A percentile compares a stretch with the other conserved stretches of the same genome.
These are phyloP conservation scores for Aptenodytes forsteri DNA, from an alignment of 2,113 vertebrate genomes.

Conservation along the genomic window DNA sequence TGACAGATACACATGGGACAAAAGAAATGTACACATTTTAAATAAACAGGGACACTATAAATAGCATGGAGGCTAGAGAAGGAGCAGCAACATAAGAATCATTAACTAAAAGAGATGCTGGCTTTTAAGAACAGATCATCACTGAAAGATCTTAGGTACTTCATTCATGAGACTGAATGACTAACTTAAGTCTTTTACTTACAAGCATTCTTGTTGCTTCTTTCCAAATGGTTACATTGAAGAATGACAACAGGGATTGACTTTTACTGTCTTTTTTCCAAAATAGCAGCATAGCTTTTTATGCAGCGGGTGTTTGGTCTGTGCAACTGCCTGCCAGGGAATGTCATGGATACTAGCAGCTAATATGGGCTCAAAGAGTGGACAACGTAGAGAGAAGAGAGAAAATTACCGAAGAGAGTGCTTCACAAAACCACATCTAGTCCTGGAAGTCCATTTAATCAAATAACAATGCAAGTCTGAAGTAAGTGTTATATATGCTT, in stretches of 20 bases:
- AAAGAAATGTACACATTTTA: neutral
- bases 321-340: neutral
- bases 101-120: neutral
- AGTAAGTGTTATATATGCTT: neutral
- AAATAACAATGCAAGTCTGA: neutral
- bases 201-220: neutral
- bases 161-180: neutral
- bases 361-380: neutral
- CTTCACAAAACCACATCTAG: neutral
- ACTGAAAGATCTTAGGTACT: neutral
- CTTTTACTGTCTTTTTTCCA: neutral
- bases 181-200: neutral
- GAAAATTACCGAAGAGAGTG: neutral
- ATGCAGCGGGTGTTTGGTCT: neutral
- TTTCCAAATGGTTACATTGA: neutral
- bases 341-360: neutral
- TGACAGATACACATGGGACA: neutral
- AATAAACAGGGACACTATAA: neutral
- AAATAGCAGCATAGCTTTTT: neutral
- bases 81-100: neutral
- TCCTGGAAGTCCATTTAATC: neutral
- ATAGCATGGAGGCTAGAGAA: neutral
- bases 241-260: neutral
- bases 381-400: neutral
- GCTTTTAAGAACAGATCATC: neutral